Base-by-base conservation (phyloP, 2,797 vertebrate species). In the Microchirus variegatus region DNA sequence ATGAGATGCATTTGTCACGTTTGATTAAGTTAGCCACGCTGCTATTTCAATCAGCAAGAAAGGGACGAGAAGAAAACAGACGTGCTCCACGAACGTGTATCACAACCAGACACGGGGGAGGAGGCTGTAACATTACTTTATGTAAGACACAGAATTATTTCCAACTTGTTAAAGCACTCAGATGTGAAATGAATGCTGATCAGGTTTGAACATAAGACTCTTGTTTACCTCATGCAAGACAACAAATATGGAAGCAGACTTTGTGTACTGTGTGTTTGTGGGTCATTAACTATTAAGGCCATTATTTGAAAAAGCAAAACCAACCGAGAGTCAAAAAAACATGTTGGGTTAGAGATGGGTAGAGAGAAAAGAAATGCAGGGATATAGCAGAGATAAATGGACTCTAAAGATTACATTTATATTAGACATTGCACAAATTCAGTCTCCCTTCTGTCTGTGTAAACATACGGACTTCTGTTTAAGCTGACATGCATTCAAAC, bases 241-340 rank as follows among this genome's bases (percentile, higher is more conserved):
- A 10, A 2, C 7, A 31, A 38, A 9, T 41, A 10, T 31, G 7
- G 13, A 51, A 54, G 51, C 4, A 13, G n/a, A 18, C 38, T 35
- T 17, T 50, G 31, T 53, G 3, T n/a, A 19, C 31, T n/a, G 45
- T 1, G 1, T 2, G 11, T 38, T 8, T 78, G 54, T 71, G 73
- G 53, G 80, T 65, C 61, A 70, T 83, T 81, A 76, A 69, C 56
- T 78, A 75, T 84, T 76, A 70, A 65, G 62, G 60, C 40, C 53
- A 76, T 61, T 46, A 49, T 63, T 40, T 53, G 55, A 70, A 64
- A 47, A 38, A 48, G 31, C 31, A 31, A 31, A 31, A 56, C 9
- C n/a, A 42, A 54, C 3, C 36, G 7, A 4, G 9, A 51, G 36
- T 22, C 18, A 13, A 31, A 31, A 22, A 22, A 22, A 22, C n/a